Evolutionary conservation across 2,113 vertebrate genomes (phyloP).

Genomic region (Sitta europaea): DNA sequence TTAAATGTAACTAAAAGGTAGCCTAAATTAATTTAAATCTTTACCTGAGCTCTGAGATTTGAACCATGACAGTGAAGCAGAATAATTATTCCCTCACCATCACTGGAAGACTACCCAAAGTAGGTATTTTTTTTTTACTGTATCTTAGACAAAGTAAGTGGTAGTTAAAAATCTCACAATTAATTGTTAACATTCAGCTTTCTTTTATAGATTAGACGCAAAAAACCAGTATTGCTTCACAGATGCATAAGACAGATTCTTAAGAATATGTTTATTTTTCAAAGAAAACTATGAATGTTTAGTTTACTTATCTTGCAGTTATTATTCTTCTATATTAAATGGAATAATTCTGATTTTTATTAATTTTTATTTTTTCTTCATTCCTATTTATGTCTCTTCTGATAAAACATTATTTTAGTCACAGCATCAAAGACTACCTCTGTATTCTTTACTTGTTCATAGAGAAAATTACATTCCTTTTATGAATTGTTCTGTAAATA

Average conservation of each 20-base stretch:
- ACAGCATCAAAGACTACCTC: not conserved
- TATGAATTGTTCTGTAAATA: not conserved
- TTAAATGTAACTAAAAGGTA: conserved; percentile 4
- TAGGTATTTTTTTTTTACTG: conserved; percentile 61
- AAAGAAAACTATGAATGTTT: not conserved
- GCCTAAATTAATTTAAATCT: conserved; percentile 5
- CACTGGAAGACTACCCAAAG: conserved; percentile 33
- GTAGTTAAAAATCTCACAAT: conserved; percentile 65
- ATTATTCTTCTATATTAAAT: not conserved
- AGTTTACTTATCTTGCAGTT: not conserved
- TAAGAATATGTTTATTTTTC: not conserved
- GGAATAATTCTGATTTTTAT: not conserved
- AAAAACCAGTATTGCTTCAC: not conserved
- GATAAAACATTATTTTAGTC: not conserved
- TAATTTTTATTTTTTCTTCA: not conserved
- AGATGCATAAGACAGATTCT: conserved; percentile 10
- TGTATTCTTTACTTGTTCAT: not conserved
- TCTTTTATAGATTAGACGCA: conserved; percentile 48
- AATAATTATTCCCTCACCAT: conserved; percentile 29
- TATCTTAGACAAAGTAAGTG: conserved; percentile 47
- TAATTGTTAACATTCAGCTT: conserved; percentile 45
- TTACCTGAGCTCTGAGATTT: conserved; percentile 24
- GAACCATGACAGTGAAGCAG: conserved; percentile 30
- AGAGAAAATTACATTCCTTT: not conserved
- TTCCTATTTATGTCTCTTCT: not conserved